These are phyloP conservation scores for Salarias fasciatus DNA, from an alignment of 2,797 vertebrate genomes.

Conservation along the genomic window DNA sequence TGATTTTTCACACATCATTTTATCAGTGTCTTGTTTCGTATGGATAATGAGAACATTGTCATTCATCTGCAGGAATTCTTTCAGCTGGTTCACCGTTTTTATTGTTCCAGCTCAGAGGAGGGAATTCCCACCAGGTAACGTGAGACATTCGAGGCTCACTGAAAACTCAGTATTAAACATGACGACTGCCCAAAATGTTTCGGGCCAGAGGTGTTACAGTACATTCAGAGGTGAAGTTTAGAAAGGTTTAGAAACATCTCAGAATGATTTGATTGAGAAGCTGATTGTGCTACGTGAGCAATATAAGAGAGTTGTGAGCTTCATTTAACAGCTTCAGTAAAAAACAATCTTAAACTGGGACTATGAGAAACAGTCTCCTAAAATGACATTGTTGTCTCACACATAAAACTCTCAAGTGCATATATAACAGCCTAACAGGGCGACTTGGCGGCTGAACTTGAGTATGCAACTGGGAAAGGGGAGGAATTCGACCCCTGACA, in stretches of 20 bases:
- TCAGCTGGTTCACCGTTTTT: no score
- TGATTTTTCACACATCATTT: no score
- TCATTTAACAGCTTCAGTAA: slow-evolving; percentile 8
- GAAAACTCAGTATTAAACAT: no score
- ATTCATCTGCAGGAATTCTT: no score
- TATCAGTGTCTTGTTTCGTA: neutral
- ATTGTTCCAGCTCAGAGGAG: no score
- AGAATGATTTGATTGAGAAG: slow-evolving; percentile 12
- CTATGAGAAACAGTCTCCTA: slow-evolving; percentile 58
- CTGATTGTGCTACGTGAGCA: slow-evolving; percentile 10
- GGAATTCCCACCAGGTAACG: no score
- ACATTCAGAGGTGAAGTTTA: no score
- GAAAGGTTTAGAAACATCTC: no score
- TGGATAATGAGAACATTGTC: no score
- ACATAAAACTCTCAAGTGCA: slow-evolving; percentile 68
- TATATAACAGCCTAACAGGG: slow-evolving; percentile 64
- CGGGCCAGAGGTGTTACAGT: no score
- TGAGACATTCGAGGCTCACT: no score
- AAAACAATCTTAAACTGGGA: slow-evolving; percentile 22
- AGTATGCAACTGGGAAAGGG: slow-evolving; percentile 74
- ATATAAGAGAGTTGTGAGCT: slow-evolving; percentile 11
- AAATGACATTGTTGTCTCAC: slow-evolving; percentile 66
- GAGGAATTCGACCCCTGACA: slow-evolving; percentile 79
- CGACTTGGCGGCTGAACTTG: slow-evolving; percentile 57
- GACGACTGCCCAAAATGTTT: no score